Evolutionary conservation across 2,888 invertebrate genomes (phyloP), one percentile per base, ranked within the genome.

Genomic region (Therioaphis trifolii): DNA sequence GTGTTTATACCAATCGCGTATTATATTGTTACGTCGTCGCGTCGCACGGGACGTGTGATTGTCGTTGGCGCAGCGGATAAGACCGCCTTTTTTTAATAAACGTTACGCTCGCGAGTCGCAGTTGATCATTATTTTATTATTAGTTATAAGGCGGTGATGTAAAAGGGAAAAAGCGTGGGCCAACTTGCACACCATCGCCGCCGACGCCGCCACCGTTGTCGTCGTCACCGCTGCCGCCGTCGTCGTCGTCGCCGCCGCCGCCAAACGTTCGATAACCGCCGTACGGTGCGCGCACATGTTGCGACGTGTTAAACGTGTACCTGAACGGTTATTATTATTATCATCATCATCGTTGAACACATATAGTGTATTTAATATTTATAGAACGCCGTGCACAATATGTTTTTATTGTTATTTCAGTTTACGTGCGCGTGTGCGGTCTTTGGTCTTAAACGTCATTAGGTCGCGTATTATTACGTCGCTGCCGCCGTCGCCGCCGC

Each of bases 161-260:
- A 58, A n/a, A 3, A 21, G 58, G 58, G 58, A 24, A 58, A 58
- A 58, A 58, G 58, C 58, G 58, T 58, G 58, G 58, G 58, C 58
- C 21, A 58, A 58, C 21, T 21, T 21, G 21, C 5, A n/a, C 52
- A 52, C n/a, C 52, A n/a, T n/a, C 5, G 52, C 4, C 52, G n/a
- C 24, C 12, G 12, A 21, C 7, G 18, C 55, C n/a, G 55, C n/a
- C n/a, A n/a, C 55, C 14, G 35, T 7, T n/a, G 43, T 21, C 43
- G 68, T 4, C 52, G 29, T 12, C 21, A 43, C 24, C 11, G 21
- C 55, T 11, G 55, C n/a, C n/a, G 21, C 55, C 14, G 35, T 7
- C 35, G 35, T 29, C 27, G 18, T 29, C 66, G 35, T 11, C 27
- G 63, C 35, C 21, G n/a, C 21, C 11, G 66, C 2, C 4, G n/a